Evolutionary conservation across 1,140 invertebrate genomes (phyloP).

Genomic region (Chironomus striatipennis): DNA sequence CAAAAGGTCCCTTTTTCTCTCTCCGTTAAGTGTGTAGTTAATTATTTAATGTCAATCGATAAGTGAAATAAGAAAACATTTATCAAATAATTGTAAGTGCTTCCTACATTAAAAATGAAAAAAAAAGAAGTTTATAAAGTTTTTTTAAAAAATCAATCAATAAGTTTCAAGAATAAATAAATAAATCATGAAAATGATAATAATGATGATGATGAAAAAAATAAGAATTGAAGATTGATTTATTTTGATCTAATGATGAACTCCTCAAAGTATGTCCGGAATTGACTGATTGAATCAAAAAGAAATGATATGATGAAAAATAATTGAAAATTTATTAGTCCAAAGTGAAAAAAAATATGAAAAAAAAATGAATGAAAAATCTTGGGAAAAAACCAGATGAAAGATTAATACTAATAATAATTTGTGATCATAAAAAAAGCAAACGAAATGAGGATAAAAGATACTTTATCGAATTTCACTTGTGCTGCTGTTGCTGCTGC

Average conservation of each 20-base stretch:
- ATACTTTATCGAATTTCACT: constrained; percentile 7
- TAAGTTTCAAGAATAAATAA: neutral
- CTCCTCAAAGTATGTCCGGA: neutral
- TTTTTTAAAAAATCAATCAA: too few species aligned
- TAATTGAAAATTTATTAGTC: neutral
- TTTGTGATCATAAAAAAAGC: neutral
- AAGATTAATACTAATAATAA: constrained; percentile 1
- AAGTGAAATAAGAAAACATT: neutral
- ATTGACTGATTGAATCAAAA: neutral
- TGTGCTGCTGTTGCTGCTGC: neutral
- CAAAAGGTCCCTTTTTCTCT: constrained; percentile 14
- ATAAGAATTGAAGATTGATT: neutral
- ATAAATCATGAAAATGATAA: neutral
- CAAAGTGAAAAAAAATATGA: neutral
- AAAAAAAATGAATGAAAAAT: constrained; percentile 9
- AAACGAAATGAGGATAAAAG: neutral
- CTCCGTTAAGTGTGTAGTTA: constrained; percentile 19
- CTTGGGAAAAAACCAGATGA: neutral
- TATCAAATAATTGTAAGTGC: constrained; percentile 15
- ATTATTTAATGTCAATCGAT: constrained; percentile 22
- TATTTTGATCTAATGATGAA: too few species aligned
- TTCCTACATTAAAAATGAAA: neutral
- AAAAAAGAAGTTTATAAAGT: neutral
- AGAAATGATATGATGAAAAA: constrained; percentile 1
- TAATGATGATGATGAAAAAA: neutral